Evolutionary conservation across 2,888 invertebrate genomes (phyloP).

Genomic region (Argyresthia albistria): DNA sequence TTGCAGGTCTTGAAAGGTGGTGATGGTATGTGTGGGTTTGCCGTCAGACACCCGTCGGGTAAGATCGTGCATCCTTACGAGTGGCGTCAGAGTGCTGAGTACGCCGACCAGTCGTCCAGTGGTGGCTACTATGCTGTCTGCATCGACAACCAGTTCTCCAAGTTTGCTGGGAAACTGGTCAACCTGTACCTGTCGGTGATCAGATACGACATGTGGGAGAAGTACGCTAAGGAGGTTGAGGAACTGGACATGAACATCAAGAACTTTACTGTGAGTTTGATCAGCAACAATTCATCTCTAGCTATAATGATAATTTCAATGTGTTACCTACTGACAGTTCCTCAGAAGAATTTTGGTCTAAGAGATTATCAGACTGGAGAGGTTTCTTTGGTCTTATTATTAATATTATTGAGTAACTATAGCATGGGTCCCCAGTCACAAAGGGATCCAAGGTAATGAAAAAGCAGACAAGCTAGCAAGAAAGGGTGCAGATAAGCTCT

Average conservation of each 20-base stretch:
- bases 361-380: too few relatives aligned
- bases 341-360: too few relatives aligned
- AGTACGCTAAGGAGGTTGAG: slow-evolving; percentile 91
- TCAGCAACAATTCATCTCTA: not conserved
- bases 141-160: slow-evolving; percentile 93
- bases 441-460: too few relatives aligned
- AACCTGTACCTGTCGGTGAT: slow-evolving; percentile 93
- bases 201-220: slow-evolving; percentile 94
- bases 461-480: too few relatives aligned
- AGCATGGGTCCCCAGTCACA: too few relatives aligned
- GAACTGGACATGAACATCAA: slow-evolving; percentile 89
- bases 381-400: too few relatives aligned
- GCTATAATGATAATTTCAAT: too few relatives aligned
- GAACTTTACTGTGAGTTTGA: slow-evolving; percentile 86
- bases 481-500: too few relatives aligned
- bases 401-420: too few relatives aligned
- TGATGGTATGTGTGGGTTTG: slow-evolving; percentile 95
- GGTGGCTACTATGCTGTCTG: slow-evolving; percentile 94
- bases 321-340: too few relatives aligned
- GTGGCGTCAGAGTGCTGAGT: slow-evolving; percentile 91
- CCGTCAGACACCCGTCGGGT: slow-evolving; percentile 88
- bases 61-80: slow-evolving; percentile 91
- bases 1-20: slow-evolving; percentile 90
- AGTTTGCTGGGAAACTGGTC: slow-evolving; percentile 91
- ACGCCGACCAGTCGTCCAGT: slow-evolving; percentile 84